Evolutionary conservation across 2,797 vertebrate species (phyloP).

Genomic region (Leptodactylus fallax): DNA sequence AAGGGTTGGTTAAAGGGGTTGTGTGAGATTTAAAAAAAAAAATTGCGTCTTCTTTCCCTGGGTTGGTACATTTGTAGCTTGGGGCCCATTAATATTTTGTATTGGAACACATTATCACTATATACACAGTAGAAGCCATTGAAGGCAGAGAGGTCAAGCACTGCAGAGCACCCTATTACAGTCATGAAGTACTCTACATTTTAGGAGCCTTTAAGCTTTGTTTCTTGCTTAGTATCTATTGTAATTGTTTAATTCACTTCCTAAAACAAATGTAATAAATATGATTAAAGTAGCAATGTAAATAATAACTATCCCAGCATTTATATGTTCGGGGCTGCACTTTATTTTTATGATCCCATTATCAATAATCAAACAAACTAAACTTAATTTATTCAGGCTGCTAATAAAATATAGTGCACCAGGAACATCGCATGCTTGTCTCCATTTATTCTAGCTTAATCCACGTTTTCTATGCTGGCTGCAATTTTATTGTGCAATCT

Average conservation of each 20-base stretch:
- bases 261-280: neutral
- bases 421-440: too few species aligned
- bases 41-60: too few species aligned
- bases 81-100: too few species aligned
- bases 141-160: too few species aligned
- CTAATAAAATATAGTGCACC: neutral
- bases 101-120: too few species aligned
- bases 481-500: neutral
- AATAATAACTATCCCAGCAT: neutral
- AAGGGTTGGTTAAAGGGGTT: too few species aligned
- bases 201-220: neutral
- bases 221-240: neutral
- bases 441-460: neutral
- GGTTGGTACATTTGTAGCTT: too few species aligned
- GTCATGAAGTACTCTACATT: too few species aligned
- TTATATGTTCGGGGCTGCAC: neutral
- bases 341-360: neutral
- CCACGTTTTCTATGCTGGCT: neutral
- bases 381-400: neutral
- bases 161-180: too few species aligned
- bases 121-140: too few species aligned
- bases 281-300: neutral
- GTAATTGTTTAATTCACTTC: neutral
- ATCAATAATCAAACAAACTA: neutral
- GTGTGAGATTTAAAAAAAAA: too few species aligned